Evolutionary conservation across 2,888 invertebrate species (phyloP), one percentile per base, ranked within the genome.

Genomic region (Lissonota sp.): DNA sequence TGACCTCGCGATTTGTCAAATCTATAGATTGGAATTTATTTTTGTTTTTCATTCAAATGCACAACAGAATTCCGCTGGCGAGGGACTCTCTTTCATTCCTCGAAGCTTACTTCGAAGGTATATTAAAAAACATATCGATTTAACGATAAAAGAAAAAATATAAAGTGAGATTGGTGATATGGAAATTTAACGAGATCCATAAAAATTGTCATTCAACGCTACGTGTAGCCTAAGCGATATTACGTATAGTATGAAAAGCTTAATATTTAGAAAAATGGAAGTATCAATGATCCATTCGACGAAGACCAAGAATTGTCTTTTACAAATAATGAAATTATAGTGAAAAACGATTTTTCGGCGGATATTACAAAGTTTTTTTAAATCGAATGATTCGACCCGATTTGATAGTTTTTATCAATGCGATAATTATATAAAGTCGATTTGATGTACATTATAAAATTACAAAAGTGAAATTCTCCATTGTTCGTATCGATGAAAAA

Each of bases 401-500:
- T 26, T 26, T 1, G 26, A 26, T 26, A 2, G 26, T 26, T 26
- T 60, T 69, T 51, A 40, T 80, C 26, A 62, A 64, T 46, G 73
- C 51, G 53, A 74, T 70, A 60, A 49, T 1, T 75, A 46, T 72
- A 4, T 62, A 62, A 63, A 16, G 39, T 63, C 46, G 46, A 8
- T 6, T 37, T 63, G 5, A 39, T 66, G 42, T 55, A 53, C 63
- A 60, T 80, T 74, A 81, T 77, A 77, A 81, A 81, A 81, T 70
- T 81, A 80, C 76, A 73, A 70, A 69, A 77, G 77, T 69, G 46
- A 77, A 73, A 70, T 81, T 40, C 66, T 73, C 40, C 49, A 16
- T 53, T 64, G 69, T 58, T 16, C 46, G 51, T 40, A 40, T 74
- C 49, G 49, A 70, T 40, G 66, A 57, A 58, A 12, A 37, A 60